Base-by-base conservation (phyloP, 2,888 invertebrate species). In the Carcina quercana region DNA sequence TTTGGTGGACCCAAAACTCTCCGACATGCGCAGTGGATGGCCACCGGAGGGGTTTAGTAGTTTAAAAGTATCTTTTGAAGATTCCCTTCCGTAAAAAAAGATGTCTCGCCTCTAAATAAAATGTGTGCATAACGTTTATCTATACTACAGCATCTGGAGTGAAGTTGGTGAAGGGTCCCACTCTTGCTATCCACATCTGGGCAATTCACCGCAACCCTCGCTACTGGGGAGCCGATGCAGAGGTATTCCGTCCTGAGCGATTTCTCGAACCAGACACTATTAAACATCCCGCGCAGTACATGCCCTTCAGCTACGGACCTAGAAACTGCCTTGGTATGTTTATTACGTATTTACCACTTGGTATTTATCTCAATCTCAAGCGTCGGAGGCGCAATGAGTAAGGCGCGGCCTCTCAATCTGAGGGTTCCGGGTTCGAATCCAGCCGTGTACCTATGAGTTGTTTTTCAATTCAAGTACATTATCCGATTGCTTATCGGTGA, bases 191-290 rank as follows among this genome's bases (percentile, higher is more conserved):
- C 24, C 6, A 53, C 37, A 52, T 63, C 13, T 65, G 60, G 59
- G 60, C 58, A 0, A 32, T 59, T 1, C 65, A 71, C 25, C 62
- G 69, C 13, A 63, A 72, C 42, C 61, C 64, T 1, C 37, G 34
- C 2, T 63, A 64, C 42, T 74, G 72, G 72, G 71, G 72, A 0
- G 34, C 46, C 0, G 64, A 71, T 17, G 62, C 61, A 0, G 62
- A 66, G 17, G 25, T 45, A 20, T 74, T 62, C 46, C 45, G 52
- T n/a, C 73, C 72, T 0, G 67, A 71, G 11, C 43, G 74, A 13
- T 74, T 71, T 38, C 28, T 67, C 1, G 45, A 60, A 30, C 42
- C 3, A 2, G 24, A 6, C 11, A 31, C 4, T 35, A 40, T 50
- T 2, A 40, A 37, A 5, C 53, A 67, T 19, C 54, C 61, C 0